phyloP scores from a whole-genome alignment of 2,888 invertebrate species.

The Leptinotarsa haldemani region DNA sequence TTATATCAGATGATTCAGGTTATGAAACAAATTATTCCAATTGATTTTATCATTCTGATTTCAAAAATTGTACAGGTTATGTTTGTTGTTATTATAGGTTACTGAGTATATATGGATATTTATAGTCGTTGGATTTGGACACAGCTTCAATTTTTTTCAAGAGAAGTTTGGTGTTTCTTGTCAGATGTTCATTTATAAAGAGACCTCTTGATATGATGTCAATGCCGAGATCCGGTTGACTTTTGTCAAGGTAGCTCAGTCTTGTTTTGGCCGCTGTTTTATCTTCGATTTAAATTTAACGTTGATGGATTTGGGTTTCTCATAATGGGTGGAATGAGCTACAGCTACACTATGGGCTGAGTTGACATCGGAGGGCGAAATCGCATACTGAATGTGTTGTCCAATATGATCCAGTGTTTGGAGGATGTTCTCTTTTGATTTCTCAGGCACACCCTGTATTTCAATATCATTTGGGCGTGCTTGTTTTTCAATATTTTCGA shows the following conservation, averaged over 20 bases:
- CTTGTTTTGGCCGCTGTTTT: slow-evolving; percentile 15
- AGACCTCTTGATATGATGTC: no score
- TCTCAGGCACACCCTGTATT: slow-evolving; percentile 25
- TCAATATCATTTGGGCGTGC: slow-evolving; percentile 13
- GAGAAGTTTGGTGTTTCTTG: no score
- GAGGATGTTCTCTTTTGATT: slow-evolving; percentile 13
- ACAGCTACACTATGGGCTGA: slow-evolving; percentile 21
- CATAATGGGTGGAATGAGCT: slow-evolving; percentile 16
- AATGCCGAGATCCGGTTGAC: background rate
- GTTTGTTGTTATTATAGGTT: no score
- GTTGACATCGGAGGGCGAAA: slow-evolving; percentile 13
- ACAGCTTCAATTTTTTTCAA: no score
- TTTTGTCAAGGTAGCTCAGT: slow-evolving; percentile 20
- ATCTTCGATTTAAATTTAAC: slow-evolving; percentile 19
- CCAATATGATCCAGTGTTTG: slow-evolving; percentile 18
- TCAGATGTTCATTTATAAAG: no score
- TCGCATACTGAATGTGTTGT: slow-evolving; percentile 18
- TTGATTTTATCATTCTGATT: no score
- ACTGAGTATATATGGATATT: no score
- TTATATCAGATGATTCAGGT: no score
- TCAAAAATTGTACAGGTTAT: no score
- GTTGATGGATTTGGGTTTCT: slow-evolving; percentile 11
- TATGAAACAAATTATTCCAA: no score
- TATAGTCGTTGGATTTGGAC: no score
- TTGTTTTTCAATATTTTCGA: slow-evolving; percentile 15